These are phyloP conservation scores for Neolamprologus modestus DNA, from an alignment of 2,113 vertebrate species.

Conservation along the genomic window DNA sequence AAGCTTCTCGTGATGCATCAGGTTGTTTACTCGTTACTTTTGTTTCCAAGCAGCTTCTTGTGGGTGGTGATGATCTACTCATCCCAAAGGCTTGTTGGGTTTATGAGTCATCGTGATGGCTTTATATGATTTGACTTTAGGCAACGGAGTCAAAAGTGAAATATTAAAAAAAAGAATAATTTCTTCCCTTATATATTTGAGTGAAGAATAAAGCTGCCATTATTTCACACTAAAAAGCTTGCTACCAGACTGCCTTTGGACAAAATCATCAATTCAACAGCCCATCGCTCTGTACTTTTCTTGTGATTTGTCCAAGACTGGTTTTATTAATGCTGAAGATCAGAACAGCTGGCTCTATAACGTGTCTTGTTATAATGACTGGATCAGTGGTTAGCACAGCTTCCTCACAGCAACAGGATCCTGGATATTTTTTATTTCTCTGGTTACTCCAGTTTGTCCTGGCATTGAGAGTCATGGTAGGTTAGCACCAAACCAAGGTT, in stretches of 20 bases:
- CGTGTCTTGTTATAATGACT: not conserved
- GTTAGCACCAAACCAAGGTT: not conserved
- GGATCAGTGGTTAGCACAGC: not conserved
- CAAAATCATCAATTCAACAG: not conserved
- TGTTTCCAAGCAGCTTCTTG: not conserved
- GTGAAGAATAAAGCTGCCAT: not conserved
- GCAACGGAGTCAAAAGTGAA: not conserved
- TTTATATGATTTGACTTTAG: not conserved
- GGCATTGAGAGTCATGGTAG: not conserved
- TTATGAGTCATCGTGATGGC: not conserved
- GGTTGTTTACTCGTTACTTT: constrained; percentile 13
- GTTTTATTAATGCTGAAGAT: not conserved
- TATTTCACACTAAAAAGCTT: not conserved
- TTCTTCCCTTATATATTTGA: not conserved
- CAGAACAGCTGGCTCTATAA: not conserved
- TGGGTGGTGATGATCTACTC: not conserved
- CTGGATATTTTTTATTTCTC: not conserved
- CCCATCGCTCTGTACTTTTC: not conserved
- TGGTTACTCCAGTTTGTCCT: not conserved
- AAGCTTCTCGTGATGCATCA: not conserved
- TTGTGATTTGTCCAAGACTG: not conserved
- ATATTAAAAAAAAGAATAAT: not conserved
- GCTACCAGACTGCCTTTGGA: not conserved
- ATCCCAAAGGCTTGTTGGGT: not conserved
- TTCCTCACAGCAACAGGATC: not conserved